Percentiles rank a stretch among this genome's conserved stretches.
phyloP scores from a whole-genome alignment of 2,888 invertebrate genomes.

The Erebia ligea region DNA sequence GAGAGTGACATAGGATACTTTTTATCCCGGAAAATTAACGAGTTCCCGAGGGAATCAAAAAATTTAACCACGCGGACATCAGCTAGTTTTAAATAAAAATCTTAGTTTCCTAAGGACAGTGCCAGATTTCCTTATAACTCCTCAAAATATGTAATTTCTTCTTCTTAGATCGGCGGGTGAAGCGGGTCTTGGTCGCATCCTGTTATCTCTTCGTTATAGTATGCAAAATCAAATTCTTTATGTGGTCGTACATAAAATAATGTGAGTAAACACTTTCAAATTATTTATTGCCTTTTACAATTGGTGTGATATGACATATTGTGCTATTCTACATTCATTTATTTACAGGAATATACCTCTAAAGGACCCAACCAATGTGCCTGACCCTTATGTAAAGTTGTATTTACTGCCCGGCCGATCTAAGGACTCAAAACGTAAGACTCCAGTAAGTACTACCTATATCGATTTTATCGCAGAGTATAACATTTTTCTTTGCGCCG shows the following conservation, averaged over 20 bases:
- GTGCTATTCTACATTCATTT: not conserved
- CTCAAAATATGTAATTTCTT: not conserved
- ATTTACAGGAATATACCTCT: conserved; percentile 88
- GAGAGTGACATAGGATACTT: too few species aligned
- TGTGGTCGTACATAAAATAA: conserved; percentile 94
- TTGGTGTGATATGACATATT: not conserved
- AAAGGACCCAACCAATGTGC: conserved; percentile 91
- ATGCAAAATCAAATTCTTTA: conserved; percentile 91
- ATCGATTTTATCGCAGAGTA: too few species aligned
- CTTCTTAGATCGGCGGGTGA: conserved; percentile 86
- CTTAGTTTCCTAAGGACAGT: too few species aligned
- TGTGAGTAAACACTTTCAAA: conserved; percentile 84
- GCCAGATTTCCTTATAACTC: too few species aligned
- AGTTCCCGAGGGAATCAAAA: too few species aligned
- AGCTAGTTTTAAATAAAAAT: too few species aligned
- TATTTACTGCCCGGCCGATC: conserved; percentile 93
- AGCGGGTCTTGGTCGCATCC: conserved; percentile 90
- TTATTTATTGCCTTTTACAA: not conserved
- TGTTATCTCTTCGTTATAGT: conserved; percentile 93
- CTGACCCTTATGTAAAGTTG: conserved; percentile 95
- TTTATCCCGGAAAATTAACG: too few species aligned
- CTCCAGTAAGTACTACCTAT: conserved; percentile 80
- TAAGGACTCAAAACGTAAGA: conserved; percentile 94
- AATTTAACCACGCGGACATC: too few species aligned
- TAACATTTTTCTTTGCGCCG: too few species aligned